phyloP scores from a whole-genome alignment of 1,140 invertebrate genomes.

The Phocides pigmalion region DNA sequence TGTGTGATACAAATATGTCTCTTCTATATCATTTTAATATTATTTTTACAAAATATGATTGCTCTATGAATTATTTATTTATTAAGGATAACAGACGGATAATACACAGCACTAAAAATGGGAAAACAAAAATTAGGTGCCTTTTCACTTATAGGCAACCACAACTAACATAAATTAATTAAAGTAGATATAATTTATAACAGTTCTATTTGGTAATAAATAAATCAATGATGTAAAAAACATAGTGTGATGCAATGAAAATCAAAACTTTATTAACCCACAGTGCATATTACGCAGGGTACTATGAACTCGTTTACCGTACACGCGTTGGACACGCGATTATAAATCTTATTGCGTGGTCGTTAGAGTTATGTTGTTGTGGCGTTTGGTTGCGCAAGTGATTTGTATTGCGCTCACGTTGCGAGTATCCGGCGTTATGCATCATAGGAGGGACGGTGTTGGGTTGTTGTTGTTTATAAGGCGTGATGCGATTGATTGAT shows the following conservation, averaged over 20 bases:
- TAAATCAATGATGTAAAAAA: not conserved
- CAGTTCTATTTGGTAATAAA: no score
- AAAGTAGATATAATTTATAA: no score
- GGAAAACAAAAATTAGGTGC: no score
- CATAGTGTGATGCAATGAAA: not conserved
- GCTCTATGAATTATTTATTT: no score
- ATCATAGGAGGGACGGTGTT: constrained; percentile 25
- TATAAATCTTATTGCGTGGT: not conserved
- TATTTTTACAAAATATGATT: no score
- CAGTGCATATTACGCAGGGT: constrained; percentile 20
- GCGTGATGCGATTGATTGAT: not conserved
- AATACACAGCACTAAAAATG: no score
- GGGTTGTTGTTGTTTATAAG: not conserved
- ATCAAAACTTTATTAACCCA: constrained; percentile 26
- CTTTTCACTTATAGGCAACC: no score
- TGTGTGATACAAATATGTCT: no score
- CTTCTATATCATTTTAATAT: no score
- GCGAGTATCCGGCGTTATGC: constrained; percentile 22
- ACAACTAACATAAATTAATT: no score
- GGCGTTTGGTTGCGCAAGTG: not conserved
- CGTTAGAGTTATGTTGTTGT: not conserved
- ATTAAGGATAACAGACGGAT: no score
- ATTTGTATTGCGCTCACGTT: constrained; percentile 30
- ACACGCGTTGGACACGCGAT: not conserved
- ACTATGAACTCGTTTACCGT: constrained; percentile 30